Conservation (phyloP, 92 coral and sea anemone species). For the Palythoa heliodiscus region DNA sequence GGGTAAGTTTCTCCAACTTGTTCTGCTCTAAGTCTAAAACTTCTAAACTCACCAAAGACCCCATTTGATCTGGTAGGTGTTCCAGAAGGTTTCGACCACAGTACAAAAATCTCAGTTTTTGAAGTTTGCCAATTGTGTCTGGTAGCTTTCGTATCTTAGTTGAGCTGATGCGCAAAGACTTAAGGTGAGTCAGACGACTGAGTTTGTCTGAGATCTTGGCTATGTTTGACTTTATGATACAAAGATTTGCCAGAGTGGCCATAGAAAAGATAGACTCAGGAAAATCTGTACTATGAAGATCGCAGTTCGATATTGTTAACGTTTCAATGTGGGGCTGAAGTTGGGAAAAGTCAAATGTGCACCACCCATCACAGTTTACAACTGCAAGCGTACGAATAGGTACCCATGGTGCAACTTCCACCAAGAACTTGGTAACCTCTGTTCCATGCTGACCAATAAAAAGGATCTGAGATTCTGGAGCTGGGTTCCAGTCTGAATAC, state of each 20-base stretch:
- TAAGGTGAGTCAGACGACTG: conserved; percentile 68
- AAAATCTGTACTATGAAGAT: conserved; percentile 63
- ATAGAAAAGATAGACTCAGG: conserved; percentile 68
- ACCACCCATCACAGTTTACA: conserved; percentile 68
- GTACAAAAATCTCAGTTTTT: conserved; percentile 65
- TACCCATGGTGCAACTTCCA: conserved; percentile 70
- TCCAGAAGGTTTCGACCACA: conserved; percentile 77
- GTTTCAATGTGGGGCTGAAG: conserved; percentile 61
- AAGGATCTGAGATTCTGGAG: conserved; percentile 61
- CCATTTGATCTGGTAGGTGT: conserved; percentile 78
- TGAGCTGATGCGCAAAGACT: conserved; percentile 67
- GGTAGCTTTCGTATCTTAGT: conserved; percentile 77
- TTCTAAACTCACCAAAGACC: conserved; percentile 67
- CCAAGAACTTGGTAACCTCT: conserved; percentile 75
- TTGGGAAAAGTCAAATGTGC: conserved; percentile 67
- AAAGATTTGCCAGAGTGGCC: conserved; percentile 61
- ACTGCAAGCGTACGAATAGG: conserved; percentile 66
- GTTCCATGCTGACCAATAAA: conserved; percentile 80
- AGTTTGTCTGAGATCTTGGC: conserved; percentile 59
- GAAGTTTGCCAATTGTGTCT: conserved; percentile 71
- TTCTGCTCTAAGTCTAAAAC: conserved; percentile 73
- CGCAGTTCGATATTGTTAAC: conserved; percentile 79
- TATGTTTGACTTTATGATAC: conserved; percentile 58
- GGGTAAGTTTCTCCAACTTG: conserved; percentile 74
- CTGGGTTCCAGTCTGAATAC: conserved; percentile 69